Evolutionary conservation across 2,113 vertebrate species (phyloP), one percentile per base, ranked within the genome.

Genomic region (Nannospalax galili): DNA sequence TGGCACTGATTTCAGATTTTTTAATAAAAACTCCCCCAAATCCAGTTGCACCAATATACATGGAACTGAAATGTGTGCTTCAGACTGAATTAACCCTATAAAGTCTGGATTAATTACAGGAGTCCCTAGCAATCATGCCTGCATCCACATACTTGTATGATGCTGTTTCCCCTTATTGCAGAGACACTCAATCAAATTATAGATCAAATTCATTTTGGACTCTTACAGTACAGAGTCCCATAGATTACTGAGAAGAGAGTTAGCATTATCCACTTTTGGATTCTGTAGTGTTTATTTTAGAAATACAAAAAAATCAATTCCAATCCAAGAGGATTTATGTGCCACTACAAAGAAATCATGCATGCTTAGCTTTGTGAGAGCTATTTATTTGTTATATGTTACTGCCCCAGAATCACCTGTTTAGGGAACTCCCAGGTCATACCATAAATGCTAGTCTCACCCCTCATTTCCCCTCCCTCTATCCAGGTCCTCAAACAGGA

Each of bases 1-100:
- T 77, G 73, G 95, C 52, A 88, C 45, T n/a, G 67, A 96, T 94
- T 91, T 95, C 82, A 96, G 79, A 96, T 95, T 95, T 96, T 97
- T 96, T 96, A 95, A 95, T 96, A 92, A 96, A 96, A 96, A 58
- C 26, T 75, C 28, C 72, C 75, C 95, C 0, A 79, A 96, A 89
- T 70, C 40, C 86, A 90, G 58, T 81, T 80, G 52, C 26, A 65
- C 72, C 4, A 92, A 94, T 30, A 67, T 35, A 88, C 72, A 90
- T 26, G 35, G 88, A 79, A 78, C 30, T 92, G 58, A 45, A 75
- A 84, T 91, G 30, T 91, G 64, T 88, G 90, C 56, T 67, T 89
- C 85, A 32, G 52, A 91, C 35, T 26, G 85, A 86, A 79, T 95
- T 84, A 97, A 95, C 84, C 56, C 74, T 89, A 30, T 6, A 65